These are phyloP conservation scores for Arothron firmamentum DNA, from an alignment of 2,113 vertebrate genomes.

Conservation along the genomic window DNA sequence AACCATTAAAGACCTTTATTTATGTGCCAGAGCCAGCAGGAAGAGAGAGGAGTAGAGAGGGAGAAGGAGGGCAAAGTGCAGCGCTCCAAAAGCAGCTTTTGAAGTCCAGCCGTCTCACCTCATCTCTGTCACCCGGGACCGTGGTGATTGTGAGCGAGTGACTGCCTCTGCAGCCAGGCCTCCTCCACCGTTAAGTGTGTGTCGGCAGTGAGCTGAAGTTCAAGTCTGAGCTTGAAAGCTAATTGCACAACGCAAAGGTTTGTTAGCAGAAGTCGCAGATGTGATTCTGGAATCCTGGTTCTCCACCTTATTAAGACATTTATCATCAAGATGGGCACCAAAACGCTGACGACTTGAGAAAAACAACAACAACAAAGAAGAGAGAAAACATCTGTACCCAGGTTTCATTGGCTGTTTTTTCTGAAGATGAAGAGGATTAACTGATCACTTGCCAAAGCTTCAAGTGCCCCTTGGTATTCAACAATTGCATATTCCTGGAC, in stretches of 20 bases:
- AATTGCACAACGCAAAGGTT: constrained; percentile 60
- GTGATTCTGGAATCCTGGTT: constrained; percentile 50
- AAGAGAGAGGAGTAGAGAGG: constrained; percentile 47
- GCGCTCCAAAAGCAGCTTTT: constrained; percentile 66
- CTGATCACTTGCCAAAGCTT: constrained; percentile 45
- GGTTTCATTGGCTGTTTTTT: constrained; percentile 52
- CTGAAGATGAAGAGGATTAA: constrained; percentile 65
- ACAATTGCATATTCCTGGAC: constrained; percentile 68
- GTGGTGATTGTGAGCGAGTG: constrained; percentile 56
- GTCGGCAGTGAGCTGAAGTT: constrained; percentile 49
- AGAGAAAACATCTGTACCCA: constrained; percentile 59
- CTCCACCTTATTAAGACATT: constrained; percentile 53
- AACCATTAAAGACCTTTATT: constrained; percentile 76
- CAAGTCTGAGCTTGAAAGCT: constrained; percentile 55
- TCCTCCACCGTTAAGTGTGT: constrained; percentile 45
- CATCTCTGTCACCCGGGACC: constrained; percentile 66
- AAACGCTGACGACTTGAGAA: constrained; percentile 49
- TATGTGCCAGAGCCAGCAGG: constrained; percentile 66
- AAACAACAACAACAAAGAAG: background rate
- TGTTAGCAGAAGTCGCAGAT: constrained; percentile 50
- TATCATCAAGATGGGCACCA: constrained; percentile 47
- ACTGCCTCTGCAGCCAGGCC: constrained; percentile 47
- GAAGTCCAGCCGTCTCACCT: constrained; percentile 73
- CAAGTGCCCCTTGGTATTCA: constrained; percentile 59
- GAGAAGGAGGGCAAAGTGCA: constrained; percentile 62